These are phyloP conservation scores for Tetramorium alpestre DNA, from an alignment of 1,140 invertebrate species.

Conservation along the genomic window DNA sequence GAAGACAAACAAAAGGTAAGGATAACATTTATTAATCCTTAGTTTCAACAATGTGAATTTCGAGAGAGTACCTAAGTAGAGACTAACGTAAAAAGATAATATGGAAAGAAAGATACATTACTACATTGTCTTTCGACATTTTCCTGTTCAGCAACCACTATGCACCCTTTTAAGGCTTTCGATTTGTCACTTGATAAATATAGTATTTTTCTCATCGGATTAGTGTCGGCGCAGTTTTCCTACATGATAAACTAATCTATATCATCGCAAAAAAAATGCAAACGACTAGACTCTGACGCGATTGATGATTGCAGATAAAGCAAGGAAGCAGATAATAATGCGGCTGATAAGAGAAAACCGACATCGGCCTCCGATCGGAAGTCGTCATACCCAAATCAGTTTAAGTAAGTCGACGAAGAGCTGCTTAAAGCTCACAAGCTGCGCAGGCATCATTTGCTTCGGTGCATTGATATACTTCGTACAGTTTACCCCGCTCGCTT, in stretches of 20 bases:
- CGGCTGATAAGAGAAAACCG: constrained; percentile 35
- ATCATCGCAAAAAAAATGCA: constrained; percentile 11
- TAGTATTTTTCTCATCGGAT: background rate
- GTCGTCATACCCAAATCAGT: constrained; percentile 30
- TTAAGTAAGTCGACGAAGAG: constrained; percentile 22
- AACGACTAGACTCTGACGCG: constrained; percentile 1
- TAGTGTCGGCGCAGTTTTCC: background rate
- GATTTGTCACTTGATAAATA: background rate
- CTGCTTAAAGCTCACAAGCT: background rate
- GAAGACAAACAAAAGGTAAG: background rate
- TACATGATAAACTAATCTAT: constrained; percentile 8
- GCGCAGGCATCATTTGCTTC: background rate
- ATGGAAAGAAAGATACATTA: background rate
- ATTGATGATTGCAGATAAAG: constrained; percentile 47
- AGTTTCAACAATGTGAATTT: too few relatives aligned
- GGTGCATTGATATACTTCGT: background rate
- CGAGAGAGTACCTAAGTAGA: background rate
- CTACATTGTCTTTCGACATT: background rate
- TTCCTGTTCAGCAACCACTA: background rate
- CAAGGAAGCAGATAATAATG: constrained; percentile 50
- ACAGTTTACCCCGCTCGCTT: background rate
- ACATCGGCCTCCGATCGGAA: constrained; percentile 11
- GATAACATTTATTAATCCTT: background rate
- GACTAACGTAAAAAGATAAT: background rate
- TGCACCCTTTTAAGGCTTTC: background rate